Evolutionary conservation across 2,888 invertebrate genomes (phyloP).

Genomic region (Ophion obscuratus): DNA sequence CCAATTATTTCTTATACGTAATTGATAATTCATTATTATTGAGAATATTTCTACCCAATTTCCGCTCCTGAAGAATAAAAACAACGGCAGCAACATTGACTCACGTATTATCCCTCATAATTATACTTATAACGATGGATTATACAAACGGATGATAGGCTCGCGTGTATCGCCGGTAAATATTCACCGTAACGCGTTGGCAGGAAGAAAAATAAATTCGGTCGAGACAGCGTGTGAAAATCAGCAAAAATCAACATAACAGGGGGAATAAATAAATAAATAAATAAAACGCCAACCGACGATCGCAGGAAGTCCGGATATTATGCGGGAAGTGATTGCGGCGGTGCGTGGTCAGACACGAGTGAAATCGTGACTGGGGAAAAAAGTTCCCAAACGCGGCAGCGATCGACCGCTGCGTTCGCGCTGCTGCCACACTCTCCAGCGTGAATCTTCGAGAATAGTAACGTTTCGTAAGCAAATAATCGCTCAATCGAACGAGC

Average conservation of each 20-base stretch:
- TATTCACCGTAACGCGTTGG: not conserved
- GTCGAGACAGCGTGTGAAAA: not conserved
- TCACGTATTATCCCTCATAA: not conserved
- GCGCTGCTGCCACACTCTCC: not conserved
- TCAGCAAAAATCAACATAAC: not conserved
- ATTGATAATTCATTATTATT: not conserved
- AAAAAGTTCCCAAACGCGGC: not conserved
- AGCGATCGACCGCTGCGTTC: not conserved
- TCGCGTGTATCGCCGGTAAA: not conserved
- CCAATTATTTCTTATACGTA: too few species aligned
- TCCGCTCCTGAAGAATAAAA: not conserved
- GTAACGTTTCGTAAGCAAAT: conserved; percentile 41
- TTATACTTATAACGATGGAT: not conserved
- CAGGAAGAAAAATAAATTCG: not conserved
- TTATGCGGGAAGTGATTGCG: conserved; percentile 38
- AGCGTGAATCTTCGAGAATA: conserved; percentile 6
- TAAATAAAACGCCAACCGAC: not conserved
- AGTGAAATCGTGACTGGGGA: conserved; percentile 51
- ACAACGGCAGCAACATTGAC: not conserved
- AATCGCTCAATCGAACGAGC: conserved; percentile 39
- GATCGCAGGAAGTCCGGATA: conserved; percentile 27
- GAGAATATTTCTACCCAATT: not conserved
- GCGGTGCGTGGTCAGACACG: conserved; percentile 39
- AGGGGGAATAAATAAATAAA: conserved; percentile 12
- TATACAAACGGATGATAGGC: not conserved